Evolutionary conservation across 1,140 invertebrate genomes (phyloP), one percentile per base, ranked within the genome.

Genomic region (Rhizoglyphus robini): DNA sequence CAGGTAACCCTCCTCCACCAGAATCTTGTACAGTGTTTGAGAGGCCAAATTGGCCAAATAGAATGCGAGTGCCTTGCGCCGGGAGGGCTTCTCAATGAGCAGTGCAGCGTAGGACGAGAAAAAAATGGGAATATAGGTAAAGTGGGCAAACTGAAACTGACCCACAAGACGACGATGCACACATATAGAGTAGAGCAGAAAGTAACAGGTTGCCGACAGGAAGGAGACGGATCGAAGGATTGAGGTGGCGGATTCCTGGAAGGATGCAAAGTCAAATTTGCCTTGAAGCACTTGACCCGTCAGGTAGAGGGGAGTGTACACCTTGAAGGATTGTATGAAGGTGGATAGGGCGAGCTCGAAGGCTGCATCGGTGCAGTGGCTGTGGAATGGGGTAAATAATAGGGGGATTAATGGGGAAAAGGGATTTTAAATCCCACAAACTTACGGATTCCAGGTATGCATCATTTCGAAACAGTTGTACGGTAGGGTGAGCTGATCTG

Each of bases 11-110:
- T 84, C 75, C 3, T 79, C 78, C 32, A 83, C 77, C 2, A 81
- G 78, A 48, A 66, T 67, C 13, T 34, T 27, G 29, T 67, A 67
- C 8, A 60, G 27, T 8, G 48, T 68, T 47, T 69, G 66, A 4
- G 49, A 20, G 76, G 84, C 83, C 72, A 88, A 81, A 77, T 89
- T 89, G 49, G 85, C 83, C 59, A 88, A 84, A 75, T 90, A 89
- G 15, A 88, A 75, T 69, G 83, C 82, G 2, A 90, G 75, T 8
- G 88, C 72, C 13, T 81, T 78, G 67, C 86, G 78, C 63, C 87
- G 80, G 18, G 82, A 83, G 65, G 83, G 83, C 69, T 86, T 79
- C 75, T 90, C 88, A 47, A 89, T 78, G n/a, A 18, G 23, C 8
- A 69, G 65, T 11, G 51, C 63, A 34, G 70, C 31, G n/a, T 63